Base-by-base conservation (phyloP, 2,888 invertebrate species). In the Philereme vetulata region DNA sequence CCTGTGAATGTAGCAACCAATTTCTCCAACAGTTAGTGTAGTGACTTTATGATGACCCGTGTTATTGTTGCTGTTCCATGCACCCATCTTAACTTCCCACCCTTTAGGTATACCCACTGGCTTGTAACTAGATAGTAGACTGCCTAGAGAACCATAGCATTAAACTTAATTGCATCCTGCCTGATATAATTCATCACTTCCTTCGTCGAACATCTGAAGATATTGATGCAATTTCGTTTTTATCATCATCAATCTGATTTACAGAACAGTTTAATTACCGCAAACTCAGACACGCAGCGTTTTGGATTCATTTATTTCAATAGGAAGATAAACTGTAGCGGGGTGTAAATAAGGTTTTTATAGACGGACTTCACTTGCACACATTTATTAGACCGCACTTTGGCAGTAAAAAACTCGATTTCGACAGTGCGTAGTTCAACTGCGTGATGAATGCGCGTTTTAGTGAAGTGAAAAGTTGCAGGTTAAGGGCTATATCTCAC, bases 261-360 rank as follows among this genome's bases (percentile, higher is more conserved):
- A 40, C 21, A 46, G 52, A 60, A 40, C 40, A 46, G 50, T 50
- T 55, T 53, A 62, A 53, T 62, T 51, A 61, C 43, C 49, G 11
- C 56, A 51, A 46, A 56, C 65, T 65, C 49, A 42, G 45, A 64
- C 56, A 59, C 58, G 62, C 64, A 63, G 51, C 38, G 54, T 52
- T 62, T 56, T 51, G 47, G 64, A 66, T 66, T 64, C 70, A 69
- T 76, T 71, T 66, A 72, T 69, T 72, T 71, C 70, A 72, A 73
- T 72, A 61, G 67, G 62, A 60, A 69, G 71, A 69, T 43, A 32
- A 11, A 48, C 40, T 50, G 21, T 61, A 56, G 10, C 48, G 10
- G 5, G 21, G 36, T 9, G 11, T 11, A 4, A 35, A 54, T 48
- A 60, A 60, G 47, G 40, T 34, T 21, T 4, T 48, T 38, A 44